Conservation (phyloP, 2,113 vertebrate species). For the Serilophus lunatus region DNA sequence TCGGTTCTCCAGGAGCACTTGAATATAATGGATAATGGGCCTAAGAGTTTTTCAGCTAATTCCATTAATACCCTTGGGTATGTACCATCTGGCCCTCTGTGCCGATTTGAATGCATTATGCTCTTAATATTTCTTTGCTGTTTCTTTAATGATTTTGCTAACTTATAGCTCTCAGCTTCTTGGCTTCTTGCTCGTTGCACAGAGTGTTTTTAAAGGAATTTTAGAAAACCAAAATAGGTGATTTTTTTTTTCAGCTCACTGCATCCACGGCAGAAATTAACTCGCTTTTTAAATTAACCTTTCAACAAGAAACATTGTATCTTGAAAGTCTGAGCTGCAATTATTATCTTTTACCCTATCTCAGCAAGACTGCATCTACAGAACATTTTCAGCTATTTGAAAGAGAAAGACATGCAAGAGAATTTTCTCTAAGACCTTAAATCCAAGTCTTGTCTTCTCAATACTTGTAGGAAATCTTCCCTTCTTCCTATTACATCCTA, state of each 20-base stretch:
- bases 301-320: not conserved
- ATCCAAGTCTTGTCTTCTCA: not conserved
- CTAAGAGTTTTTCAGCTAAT: conserved; percentile 67
- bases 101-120: not conserved
- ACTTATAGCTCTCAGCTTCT: not conserved
- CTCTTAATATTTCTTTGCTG: conserved; percentile 31
- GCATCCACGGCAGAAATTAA: not conserved
- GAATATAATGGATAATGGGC: conserved; percentile 62
- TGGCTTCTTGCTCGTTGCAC: not conserved
- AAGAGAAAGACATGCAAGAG: not conserved
- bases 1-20: conserved; percentile 42
- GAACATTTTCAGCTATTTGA: not conserved
- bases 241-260: not conserved
- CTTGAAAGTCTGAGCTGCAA: not conserved
- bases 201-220: not conserved
- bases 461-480: not conserved
- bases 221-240: not conserved
- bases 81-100: conserved; percentile 59
- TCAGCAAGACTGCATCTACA: not conserved
- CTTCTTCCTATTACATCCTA: not conserved
- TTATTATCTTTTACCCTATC: not conserved
- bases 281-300: not conserved
- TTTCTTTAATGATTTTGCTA: conserved; percentile 42
- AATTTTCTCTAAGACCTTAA: not conserved
- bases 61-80: conserved; percentile 63